Evolutionary conservation across 2,888 invertebrate species (phyloP), one percentile per base, ranked within the genome.

Genomic region (Dolichopus griseipennis): DNA sequence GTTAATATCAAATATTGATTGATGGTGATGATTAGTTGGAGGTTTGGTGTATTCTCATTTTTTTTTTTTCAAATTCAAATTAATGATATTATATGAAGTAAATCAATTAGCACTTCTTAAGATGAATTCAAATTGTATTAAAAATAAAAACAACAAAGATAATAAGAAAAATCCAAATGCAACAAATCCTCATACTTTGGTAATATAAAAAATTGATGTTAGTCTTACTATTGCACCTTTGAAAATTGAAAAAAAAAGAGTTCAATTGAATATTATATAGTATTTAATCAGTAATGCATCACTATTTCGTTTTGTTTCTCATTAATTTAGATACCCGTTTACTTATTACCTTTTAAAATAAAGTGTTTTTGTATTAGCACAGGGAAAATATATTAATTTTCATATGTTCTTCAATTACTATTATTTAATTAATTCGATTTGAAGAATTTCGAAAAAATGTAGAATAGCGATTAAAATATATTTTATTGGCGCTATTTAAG

Each of bases 51-150:
- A 4, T 27, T 27, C 5, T 5, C 27, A 4, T 27, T 27, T 27
- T 27, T 27, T 27, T 27, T 5, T 27, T 27, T 27, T 27, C 5
- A 27, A 27, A 52, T 52, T 52, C 52, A 52, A 52, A 52, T 52
- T 52, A 15, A 52, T 52, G 15, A 12, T 52, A 52, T 52, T 52
- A 52, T 52, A 52, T 52, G 52, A 52, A 52, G 18, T 52, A 52
- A 52, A 52, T 52, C 52, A 52, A 52, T 52, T 52, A 52, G 52
- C 52, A 52, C 52, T 52, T 52, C 18, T 52, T 52, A n/a, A 52
- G 41, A 41, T 27, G 27, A 27, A 27, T 27, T 27, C 27, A 27
- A 27, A 27, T 4, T 27, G 27, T 4, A 27, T 27, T 41, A 6
- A n/a, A 52, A 52, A 52, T 1, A n/a, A 52, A 52, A 37, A 10